A percentile compares a stretch with the other conserved stretches of the same genome.
Conservation (phyloP, 92 coral and sea anemone genomes). For the Galaxea fascicularis region DNA sequence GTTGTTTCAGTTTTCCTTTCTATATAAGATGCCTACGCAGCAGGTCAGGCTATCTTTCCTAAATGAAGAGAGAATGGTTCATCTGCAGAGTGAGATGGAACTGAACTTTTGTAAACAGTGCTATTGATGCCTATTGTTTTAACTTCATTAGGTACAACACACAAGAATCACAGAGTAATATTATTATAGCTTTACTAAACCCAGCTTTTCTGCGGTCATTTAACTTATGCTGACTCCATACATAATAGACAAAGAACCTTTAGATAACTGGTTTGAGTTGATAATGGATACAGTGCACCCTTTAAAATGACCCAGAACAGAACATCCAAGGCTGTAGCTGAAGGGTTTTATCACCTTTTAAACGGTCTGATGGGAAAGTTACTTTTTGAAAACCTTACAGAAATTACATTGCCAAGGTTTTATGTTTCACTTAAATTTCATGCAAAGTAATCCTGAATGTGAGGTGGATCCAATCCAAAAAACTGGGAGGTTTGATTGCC, state of each 20-base stretch:
- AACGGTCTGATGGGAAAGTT: too few species aligned
- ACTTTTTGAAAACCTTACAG: not conserved
- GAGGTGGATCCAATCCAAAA: slow-evolving; percentile 38
- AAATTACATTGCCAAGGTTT: slow-evolving; percentile 8
- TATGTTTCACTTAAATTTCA: slow-evolving; percentile 20
- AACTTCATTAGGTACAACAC: too few species aligned
- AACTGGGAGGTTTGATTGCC: slow-evolving; percentile 34
- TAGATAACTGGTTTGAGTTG: slow-evolving; percentile 15
- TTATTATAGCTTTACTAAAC: not conserved
- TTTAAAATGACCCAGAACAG: not conserved
- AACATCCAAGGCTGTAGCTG: slow-evolving; percentile 23
- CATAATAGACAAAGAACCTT: too few species aligned
- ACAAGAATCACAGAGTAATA: not conserved
- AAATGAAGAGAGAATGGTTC: too few species aligned
- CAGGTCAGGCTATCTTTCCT: not conserved
- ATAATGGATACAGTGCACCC: not conserved
- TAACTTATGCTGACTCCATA: not conserved
- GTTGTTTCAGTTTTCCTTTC: too few species aligned
- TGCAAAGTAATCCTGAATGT: slow-evolving; percentile 53
- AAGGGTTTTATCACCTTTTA: slow-evolving; percentile 15
- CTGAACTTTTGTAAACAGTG: not conserved
- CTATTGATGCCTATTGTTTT: slow-evolving; percentile 19
- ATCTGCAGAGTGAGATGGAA: not conserved
- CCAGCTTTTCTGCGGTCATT: not conserved
- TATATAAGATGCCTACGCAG: not conserved